Percentiles rank a stretch among this genome's conserved stretches.
These are phyloP conservation scores for Pomacea canaliculata DNA, from an alignment of 2,888 invertebrate species.

Conservation along the genomic window DNA sequence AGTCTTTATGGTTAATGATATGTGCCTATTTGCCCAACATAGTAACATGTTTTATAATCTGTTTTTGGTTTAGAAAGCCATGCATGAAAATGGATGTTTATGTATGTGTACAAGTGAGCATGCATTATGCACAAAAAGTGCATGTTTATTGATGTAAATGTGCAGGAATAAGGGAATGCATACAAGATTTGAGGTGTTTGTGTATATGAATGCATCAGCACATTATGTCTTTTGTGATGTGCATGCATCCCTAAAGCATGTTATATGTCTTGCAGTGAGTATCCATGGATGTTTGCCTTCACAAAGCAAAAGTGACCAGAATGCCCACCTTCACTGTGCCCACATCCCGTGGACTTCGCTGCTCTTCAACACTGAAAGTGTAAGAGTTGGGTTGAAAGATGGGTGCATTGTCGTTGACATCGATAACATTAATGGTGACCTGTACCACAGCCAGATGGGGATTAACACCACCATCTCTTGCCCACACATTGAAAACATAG, in stretches of 20 bases:
- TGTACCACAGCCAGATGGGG: neutral
- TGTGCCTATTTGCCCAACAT: neutral
- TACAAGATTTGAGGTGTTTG: too few relatives aligned
- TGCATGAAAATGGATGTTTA: neutral
- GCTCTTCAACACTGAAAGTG: slow-evolving; percentile 18
- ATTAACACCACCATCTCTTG: slow-evolving; percentile 14
- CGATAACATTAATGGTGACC: slow-evolving; percentile 23
- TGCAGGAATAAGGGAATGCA: too few relatives aligned
- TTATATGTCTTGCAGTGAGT: too few relatives aligned
- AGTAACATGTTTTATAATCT: too few relatives aligned
- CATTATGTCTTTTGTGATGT: too few relatives aligned
- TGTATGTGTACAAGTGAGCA: neutral
- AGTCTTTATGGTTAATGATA: neutral
- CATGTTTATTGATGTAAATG: too few relatives aligned
- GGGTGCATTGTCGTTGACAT: slow-evolving; percentile 26
- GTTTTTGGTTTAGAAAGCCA: too few relatives aligned
- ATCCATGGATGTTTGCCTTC: too few relatives aligned
- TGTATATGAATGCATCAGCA: too few relatives aligned
- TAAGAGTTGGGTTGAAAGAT: slow-evolving; percentile 14
- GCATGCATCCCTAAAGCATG: too few relatives aligned
- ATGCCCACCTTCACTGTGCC: slow-evolving; percentile 1
- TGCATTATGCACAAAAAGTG: too few relatives aligned
- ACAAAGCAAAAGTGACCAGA: too few relatives aligned
- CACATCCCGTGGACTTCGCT: neutral
- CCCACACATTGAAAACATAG: slow-evolving; percentile 23